phyloP scores from a whole-genome alignment of 2,113 vertebrate genomes.

The Cranoglanis bouderius region DNA sequence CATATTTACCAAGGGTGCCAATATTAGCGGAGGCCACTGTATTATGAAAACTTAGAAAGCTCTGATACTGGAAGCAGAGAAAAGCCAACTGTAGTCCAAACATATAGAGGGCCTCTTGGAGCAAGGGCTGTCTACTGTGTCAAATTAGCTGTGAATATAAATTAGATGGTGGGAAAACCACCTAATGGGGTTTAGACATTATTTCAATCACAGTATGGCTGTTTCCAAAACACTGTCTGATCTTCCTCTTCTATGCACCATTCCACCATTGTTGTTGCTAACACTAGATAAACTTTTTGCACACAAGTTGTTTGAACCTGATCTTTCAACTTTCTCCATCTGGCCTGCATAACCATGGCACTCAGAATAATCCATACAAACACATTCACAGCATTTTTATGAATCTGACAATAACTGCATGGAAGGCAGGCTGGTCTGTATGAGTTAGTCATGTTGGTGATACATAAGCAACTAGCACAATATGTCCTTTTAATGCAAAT shows the following conservation, averaged over 20 bases:
- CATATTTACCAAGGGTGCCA: too few relatives aligned
- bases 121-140: slow-evolving; percentile 12
- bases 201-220: slow-evolving; percentile 40
- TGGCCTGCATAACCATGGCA: slow-evolving; percentile 25
- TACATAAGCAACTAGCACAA: background rate
- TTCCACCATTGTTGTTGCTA: background rate
- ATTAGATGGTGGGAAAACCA: slow-evolving; percentile 37
- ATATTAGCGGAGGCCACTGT: too few relatives aligned
- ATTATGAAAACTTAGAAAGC: background rate
- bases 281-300: slow-evolving; percentile 20
- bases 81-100: background rate
- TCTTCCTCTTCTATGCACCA: slow-evolving; percentile 6
- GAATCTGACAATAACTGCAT: background rate
- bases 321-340: slow-evolving; percentile 37
- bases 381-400: background rate
- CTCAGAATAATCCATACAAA: slow-evolving; percentile 38
- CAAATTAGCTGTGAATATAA: slow-evolving; percentile 46
- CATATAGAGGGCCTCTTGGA: background rate
- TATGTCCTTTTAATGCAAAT: background rate
- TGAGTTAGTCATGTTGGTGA: slow-evolving; percentile 1
- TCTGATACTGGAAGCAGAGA: background rate
- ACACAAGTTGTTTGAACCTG: slow-evolving; percentile 12
- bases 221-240: slow-evolving; percentile 45
- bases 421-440: background rate
- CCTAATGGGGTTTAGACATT: slow-evolving; percentile 42